phyloP scores from a whole-genome alignment of 2,888 invertebrate genomes.

The Geotrupes spiniger region DNA sequence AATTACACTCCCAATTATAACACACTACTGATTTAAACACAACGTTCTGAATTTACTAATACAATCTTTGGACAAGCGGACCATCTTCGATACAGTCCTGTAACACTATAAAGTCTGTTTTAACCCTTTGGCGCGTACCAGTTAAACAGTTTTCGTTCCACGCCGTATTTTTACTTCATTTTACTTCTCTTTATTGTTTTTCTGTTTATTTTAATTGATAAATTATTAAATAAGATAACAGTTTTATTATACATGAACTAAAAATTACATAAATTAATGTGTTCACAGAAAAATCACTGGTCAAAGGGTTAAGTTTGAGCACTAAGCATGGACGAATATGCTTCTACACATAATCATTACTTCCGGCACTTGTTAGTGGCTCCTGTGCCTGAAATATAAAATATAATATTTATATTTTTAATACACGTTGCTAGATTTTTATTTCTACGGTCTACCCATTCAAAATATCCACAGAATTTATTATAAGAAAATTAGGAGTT shows the following conservation, averaged over 20 bases:
- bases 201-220: no score
- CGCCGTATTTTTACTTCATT: no score
- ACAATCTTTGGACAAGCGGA: conserved; percentile 2
- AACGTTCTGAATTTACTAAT: neutral
- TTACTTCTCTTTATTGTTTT: no score
- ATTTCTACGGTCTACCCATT: neutral
- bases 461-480: neutral
- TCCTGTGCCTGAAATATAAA: conserved; percentile 69
- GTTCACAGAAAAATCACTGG: no score
- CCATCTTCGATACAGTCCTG: neutral
- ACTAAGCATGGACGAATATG: conserved; percentile 15
- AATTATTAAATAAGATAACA: no score
- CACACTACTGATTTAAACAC: neutral
- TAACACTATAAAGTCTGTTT: no score
- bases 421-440: conserved; percentile 21
- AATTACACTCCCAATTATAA: no score
- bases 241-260: no score
- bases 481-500: no score
- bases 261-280: no score
- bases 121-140: no score
- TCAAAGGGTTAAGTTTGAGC: conserved; percentile 29
- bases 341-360: conserved; percentile 73
- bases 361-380: conserved; percentile 76
- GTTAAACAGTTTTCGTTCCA: neutral
- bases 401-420: conserved; percentile 32